Evolutionary conservation across 1,140 invertebrate species (phyloP).

Genomic region (Phortica variegata): DNA sequence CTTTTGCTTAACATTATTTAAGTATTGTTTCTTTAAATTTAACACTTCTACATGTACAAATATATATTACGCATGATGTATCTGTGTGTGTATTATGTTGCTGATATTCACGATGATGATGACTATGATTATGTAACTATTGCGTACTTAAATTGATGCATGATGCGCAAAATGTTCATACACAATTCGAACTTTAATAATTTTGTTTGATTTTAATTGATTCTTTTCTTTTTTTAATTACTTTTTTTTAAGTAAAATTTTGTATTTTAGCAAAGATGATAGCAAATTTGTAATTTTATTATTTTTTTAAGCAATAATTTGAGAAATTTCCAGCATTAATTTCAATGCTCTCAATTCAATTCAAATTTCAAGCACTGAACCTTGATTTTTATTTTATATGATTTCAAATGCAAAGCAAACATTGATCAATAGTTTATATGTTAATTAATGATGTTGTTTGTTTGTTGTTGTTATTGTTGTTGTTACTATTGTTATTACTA

Average conservation of each 20-base stretch:
- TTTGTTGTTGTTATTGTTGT: constrained; percentile 16
- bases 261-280: background rate
- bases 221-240: too few relatives aligned
- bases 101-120: constrained; percentile 21
- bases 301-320: background rate
- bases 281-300: too few relatives aligned
- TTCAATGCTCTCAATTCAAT: too few relatives aligned
- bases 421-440: background rate
- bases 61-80: too few relatives aligned
- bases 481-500: background rate
- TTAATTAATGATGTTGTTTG: constrained; percentile 1
- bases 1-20: too few relatives aligned
- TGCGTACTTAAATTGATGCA: constrained; percentile 13
- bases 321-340: too few relatives aligned
- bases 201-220: background rate
- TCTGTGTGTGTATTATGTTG: constrained; percentile 15
- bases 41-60: too few relatives aligned
- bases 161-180: background rate
- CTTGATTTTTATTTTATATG: constrained; percentile 2
- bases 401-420: constrained; percentile 2
- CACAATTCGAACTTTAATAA: background rate
- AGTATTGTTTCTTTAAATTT: too few relatives aligned
- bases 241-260: background rate
- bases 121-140: constrained; percentile 16
- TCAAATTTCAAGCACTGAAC: constrained; percentile 1